Conservation (phyloP, 2,797 vertebrate genomes). For the Xyrichtys novacula region DNA sequence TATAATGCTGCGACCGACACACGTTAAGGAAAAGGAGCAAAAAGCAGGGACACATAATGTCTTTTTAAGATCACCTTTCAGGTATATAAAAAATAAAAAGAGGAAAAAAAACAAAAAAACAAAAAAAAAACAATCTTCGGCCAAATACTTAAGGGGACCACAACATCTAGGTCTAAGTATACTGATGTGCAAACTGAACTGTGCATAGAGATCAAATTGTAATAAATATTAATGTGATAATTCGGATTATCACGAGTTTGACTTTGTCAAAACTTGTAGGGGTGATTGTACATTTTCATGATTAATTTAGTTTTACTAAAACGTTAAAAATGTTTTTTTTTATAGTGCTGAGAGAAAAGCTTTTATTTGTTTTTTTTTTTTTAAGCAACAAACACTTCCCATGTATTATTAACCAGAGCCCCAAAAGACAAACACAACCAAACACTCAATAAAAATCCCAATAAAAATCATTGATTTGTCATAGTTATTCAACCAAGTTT, state of each 20-base stretch:
- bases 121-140: slow-evolving; percentile 55
- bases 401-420: slow-evolving; percentile 67
- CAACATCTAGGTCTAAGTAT: slow-evolving; percentile 63
- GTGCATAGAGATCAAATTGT: slow-evolving; percentile 84
- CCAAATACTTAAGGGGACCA: slow-evolving; percentile 68
- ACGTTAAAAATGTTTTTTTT: slow-evolving; percentile 50
- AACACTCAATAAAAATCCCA: slow-evolving; percentile 77
- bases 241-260: slow-evolving; percentile 66
- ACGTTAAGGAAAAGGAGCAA: slow-evolving; percentile 64
- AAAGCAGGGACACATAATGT: slow-evolving; percentile 55
- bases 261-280: slow-evolving; percentile 75
- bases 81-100: slow-evolving; percentile 23
- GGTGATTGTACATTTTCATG: slow-evolving; percentile 81
- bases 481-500: slow-evolving; percentile 61
- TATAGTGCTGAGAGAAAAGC: slow-evolving; percentile 72
- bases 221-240: slow-evolving; percentile 82
- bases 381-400: slow-evolving; percentile 75
- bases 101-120: no score
- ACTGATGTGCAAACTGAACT: slow-evolving; percentile 81
- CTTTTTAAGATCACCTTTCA: slow-evolving; percentile 68
- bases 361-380: slow-evolving; percentile 36
- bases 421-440: slow-evolving; percentile 70
- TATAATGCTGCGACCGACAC: slow-evolving; percentile 61
- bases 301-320: slow-evolving; percentile 78
- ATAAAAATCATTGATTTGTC: slow-evolving; percentile 79